Percentiles rank a stretch among this genome's conserved stretches.
Conservation (phyloP, 1,140 invertebrate genomes). For the Mycetomoellerius zeteki region DNA sequence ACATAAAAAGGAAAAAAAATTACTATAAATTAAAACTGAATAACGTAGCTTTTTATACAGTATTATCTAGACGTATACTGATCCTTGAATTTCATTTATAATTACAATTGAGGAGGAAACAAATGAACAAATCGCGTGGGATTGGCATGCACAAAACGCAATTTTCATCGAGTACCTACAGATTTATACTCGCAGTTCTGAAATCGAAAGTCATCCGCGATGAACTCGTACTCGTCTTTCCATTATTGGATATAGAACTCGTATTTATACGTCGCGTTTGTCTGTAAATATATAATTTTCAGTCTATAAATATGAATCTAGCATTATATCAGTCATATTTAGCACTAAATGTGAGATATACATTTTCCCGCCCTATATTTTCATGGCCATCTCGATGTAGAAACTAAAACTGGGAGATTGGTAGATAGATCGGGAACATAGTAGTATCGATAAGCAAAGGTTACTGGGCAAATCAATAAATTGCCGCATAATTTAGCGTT, state of each 20-base stretch:
- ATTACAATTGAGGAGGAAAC: background rate
- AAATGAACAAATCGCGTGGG: background rate
- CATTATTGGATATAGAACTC: slow-evolving; percentile 31
- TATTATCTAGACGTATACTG: background rate
- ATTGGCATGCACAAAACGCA: background rate
- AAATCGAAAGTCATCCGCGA: slow-evolving; percentile 35
- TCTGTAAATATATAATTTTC: slow-evolving; percentile 12
- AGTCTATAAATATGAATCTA: background rate
- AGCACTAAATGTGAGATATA: background rate
- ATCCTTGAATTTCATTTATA: background rate
- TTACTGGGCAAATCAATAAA: slow-evolving; percentile 58
- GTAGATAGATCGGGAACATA: slow-evolving; percentile 8
- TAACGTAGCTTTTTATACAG: background rate
- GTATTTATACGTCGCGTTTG: background rate
- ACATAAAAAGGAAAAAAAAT: background rate
- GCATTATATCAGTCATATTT: background rate
- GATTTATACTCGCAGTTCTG: slow-evolving; percentile 4
- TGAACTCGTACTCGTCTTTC: slow-evolving; percentile 31
- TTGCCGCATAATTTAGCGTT: slow-evolving; percentile 36
- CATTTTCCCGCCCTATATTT: background rate
- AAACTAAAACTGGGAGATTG: slow-evolving; percentile 17
- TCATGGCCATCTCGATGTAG: background rate
- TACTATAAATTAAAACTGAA: background rate
- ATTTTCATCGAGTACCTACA: background rate
- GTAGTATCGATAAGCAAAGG: slow-evolving; percentile 50